Evolutionary conservation across 2,888 invertebrate species (phyloP), one percentile per base, ranked within the genome.

Genomic region (Pomacea canaliculata): DNA sequence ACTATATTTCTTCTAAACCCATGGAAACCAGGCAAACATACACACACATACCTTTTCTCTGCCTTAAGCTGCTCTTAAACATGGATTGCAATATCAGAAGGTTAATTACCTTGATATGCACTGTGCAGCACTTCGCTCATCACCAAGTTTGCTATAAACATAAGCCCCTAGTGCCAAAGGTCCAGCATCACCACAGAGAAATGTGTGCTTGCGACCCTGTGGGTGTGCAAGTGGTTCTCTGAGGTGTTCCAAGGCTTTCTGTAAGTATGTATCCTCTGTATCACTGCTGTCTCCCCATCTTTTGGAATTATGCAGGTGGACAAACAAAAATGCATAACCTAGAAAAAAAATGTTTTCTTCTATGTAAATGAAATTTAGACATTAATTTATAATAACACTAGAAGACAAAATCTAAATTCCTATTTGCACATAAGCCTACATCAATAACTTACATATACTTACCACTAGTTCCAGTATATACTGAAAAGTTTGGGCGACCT

Each of bases 391-490:
- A 10, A 10, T 13, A 13, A 56, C 7, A 56, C 8, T 56, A 10
- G 2, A 56, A 13, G 37, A 56, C 16, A 10, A 56, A 13, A 56
- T 56, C 51, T 56, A 56, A 70, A 67, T 23, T n/a, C 3, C 16
- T 67, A 67, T 67, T n/a, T n/a, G n/a, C 10, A 71, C 13, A n/a
- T 16, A n/a, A 60, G n/a, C 73, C 67, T 68, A 71, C n/a, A 66
- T 63, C 18, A 68, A 75, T 10, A 19, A 13, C 10, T 63, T 16
- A 37, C 37, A 27, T 12, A 27, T 13, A 63, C 73, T 71, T 67
- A 88, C 90, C 96, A 81, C 94, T 90, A 76, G 93, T 93, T 60
- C 96, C 96, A 13, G 95, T 95, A 84, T 96, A 96, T 0, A 96
- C 92, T 8, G 94, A 93, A 83, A 92, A 92, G 91, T 95, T 94